Evolutionary conservation across 2,888 invertebrate genomes (phyloP), one percentile per base, ranked within the genome.

Genomic region (Phaedon cochleariae): DNA sequence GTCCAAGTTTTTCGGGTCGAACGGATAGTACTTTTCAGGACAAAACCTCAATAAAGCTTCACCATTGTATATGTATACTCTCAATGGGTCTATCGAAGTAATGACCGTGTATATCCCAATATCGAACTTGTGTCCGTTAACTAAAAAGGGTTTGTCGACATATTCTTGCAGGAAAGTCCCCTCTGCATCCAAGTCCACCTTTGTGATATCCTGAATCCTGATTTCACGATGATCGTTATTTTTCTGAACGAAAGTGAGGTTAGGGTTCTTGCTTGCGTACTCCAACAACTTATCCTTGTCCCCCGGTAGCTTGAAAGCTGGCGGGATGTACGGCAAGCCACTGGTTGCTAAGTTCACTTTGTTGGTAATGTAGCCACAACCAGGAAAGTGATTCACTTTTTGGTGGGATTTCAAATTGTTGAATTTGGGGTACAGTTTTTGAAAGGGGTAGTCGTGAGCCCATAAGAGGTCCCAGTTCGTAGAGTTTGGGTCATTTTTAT

Each of bases 71-170:
- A 92, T 91, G 80, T 98, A 98, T 1, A 93, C 89, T 71, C 97
- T 86, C 20, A 98, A 84, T 0, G 98, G 98, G 83, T 95, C 89
- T 1, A 98, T 87, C 0, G 96, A 97, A 0, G 97, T 97, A 18
- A 98, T 85, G 0, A 93, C 91, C 0, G 94, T 94, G 80, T 98
- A 98, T 63, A 98, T 90, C 7, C 98, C 98, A 81, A 98, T 94
- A 84, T 98, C 98, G 84, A 98, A 98, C 85, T 97, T 97, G 82
- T 94, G 90, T 0, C 95, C 96, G 81, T 96, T 96, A 2, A 98
- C 92, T 17, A 98, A 85, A 74, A 93, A 90, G 3, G 98, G 98
- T 69, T 90, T 92, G 73, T 92, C 90, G 20, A 98, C 87, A 82
- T 92, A 98, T 82, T 97, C 93, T 80, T 98, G 98, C 1, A 98